These are phyloP conservation scores for Eudyptes chrysolophus DNA, from an alignment of 2,113 vertebrate species.

Conservation along the genomic window DNA sequence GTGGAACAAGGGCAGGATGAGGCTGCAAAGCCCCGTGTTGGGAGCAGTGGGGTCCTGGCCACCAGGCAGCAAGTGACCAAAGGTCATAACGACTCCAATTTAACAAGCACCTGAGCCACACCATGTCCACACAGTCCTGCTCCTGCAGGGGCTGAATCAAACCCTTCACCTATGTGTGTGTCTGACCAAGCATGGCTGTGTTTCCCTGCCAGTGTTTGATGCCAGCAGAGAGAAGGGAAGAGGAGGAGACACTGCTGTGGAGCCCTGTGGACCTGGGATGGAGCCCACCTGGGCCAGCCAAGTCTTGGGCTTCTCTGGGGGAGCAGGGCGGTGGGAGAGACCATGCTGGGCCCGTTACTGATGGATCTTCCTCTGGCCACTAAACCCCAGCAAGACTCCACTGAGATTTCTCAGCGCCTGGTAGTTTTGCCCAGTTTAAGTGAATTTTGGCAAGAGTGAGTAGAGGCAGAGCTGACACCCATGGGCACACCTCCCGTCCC, in stretches of 20 bases:
- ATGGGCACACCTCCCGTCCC: background rate
- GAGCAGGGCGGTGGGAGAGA: background rate
- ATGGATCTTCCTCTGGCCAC: background rate
- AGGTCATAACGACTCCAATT: background rate
- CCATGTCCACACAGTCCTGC: rapidly evolving
- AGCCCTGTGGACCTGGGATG: background rate
- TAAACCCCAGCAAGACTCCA: background rate
- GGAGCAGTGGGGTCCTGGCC: rapidly evolving
- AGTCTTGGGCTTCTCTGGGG: background rate
- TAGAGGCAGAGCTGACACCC: background rate
- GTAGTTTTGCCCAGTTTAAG: background rate
- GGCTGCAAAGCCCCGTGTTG: background rate
- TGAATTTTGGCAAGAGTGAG: background rate
- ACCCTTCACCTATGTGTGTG: no score
- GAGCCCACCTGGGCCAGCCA: background rate
- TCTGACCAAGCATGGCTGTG: rapidly evolving
- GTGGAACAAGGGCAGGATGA: background rate
- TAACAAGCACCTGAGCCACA: background rate
- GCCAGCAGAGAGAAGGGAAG: background rate
- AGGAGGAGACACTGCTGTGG: background rate
- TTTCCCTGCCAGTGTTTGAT: background rate
- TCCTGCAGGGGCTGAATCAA: rapidly evolving
- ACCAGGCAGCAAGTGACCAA: background rate
- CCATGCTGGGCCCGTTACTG: background rate
- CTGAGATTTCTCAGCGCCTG: background rate